Base-by-base conservation (phyloP, 2,797 vertebrate genomes). In the Pelobates cultripes region DNA sequence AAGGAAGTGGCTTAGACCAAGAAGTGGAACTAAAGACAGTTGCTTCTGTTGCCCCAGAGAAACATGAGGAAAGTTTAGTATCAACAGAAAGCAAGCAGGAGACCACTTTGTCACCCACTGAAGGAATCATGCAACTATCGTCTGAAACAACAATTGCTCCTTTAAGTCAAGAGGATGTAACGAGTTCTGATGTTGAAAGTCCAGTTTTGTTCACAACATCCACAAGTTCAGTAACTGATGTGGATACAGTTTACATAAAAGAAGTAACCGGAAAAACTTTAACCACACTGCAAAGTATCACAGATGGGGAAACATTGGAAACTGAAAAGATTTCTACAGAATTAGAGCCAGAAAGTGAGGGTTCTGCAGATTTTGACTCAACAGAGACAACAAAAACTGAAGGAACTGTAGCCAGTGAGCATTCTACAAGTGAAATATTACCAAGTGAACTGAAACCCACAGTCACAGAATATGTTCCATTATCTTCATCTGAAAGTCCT, bases 1-100 rank as follows among this genome's bases (percentile, higher is more conserved):
- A 92, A 86, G 89, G 88, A 83, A 91, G 88, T 81, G 77, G 86
- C 64, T 44, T 82, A 17, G 87, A 68, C 3, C 82, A 87, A 84
- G 85, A 66, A 79, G 70, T 79, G 86, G 85, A 83, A 3, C 9
- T 40, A 10, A 72, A 85, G 47, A 79, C 78, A 72, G 17, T 69
- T 13, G 14, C 81, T 15, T 68, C 86, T 70, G 60, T 84, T 85
- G n/a, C 85, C 77, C 82, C 85, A 63, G 75, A 86, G 83, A 80
- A 60, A 69, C 17, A 8, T 13, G 42, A 80, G 86, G 86, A 75
- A 74, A 73, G 79, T 77, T 84, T 83, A 17, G 17, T 80, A 78
- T 82, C 87, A 73, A 17, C 85, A 85, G 88, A 86, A 68, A 86
- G 80, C 82, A 85, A 87, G 80, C 53, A 86, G 88, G 85, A 86